A percentile compares a stretch with the other conserved stretches of the same genome.
These are phyloP conservation scores for Heliocidaris tuberculata DNA, from an alignment of 35 echinoderm and acorn worm species.

Conservation along the genomic window DNA sequence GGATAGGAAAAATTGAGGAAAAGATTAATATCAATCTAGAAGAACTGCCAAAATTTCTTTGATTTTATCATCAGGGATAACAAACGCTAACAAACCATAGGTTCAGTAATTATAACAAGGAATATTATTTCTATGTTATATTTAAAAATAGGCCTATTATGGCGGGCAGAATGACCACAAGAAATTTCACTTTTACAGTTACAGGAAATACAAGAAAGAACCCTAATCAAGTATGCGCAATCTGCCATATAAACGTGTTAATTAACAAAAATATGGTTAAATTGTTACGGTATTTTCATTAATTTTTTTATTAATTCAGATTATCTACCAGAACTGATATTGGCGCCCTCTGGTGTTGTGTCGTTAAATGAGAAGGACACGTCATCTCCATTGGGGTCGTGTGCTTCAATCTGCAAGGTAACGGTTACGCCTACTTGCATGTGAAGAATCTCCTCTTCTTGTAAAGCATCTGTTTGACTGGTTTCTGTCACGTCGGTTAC, in stretches of 20 bases:
- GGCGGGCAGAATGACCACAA: background rate
- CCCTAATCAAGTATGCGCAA: too few relatives aligned
- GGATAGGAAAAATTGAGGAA: background rate
- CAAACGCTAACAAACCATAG: too few relatives aligned
- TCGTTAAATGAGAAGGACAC: background rate
- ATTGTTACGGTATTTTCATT: too few relatives aligned
- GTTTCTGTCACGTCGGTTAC: background rate
- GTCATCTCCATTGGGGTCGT: constrained; percentile 1
- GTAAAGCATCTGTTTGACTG: background rate
- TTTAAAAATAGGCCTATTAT: too few relatives aligned
- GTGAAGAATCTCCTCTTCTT: background rate
- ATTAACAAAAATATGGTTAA: too few relatives aligned
- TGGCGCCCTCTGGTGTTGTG: background rate
- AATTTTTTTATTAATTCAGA: background rate
- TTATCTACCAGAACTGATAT: background rate
- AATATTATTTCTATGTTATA: too few relatives aligned
- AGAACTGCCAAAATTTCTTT: too few relatives aligned
- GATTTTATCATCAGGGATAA: too few relatives aligned
- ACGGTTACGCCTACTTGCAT: background rate
- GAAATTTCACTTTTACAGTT: background rate
- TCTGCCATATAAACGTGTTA: too few relatives aligned
- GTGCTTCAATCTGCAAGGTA: background rate
- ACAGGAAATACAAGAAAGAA: too few relatives aligned
- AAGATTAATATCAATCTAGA: background rate
- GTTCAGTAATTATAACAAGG: too few relatives aligned